These are phyloP conservation scores for Halichoeres trimaculatus DNA, from an alignment of 2,113 vertebrate genomes.

Conservation along the genomic window DNA sequence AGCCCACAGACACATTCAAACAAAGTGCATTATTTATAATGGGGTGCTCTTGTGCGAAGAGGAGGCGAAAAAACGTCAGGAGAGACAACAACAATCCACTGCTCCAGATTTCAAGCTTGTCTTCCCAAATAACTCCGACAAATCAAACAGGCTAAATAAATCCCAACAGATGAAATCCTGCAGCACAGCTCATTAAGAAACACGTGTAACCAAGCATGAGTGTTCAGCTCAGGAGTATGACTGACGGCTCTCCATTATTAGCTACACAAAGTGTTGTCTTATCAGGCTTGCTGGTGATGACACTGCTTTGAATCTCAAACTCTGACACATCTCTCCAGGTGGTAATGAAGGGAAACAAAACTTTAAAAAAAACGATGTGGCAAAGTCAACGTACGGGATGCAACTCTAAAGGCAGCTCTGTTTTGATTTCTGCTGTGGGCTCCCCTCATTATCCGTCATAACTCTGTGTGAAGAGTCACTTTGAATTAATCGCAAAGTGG, in stretches of 20 bases:
- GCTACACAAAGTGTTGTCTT: slow-evolving; percentile 34
- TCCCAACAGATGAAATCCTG: slow-evolving; percentile 29
- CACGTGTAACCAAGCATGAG: slow-evolving; percentile 1
- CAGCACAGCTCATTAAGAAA: slow-evolving; percentile 27
- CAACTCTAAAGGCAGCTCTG: slow-evolving; percentile 20
- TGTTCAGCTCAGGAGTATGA: slow-evolving; percentile 31
- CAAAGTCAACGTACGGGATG: slow-evolving; percentile 26
- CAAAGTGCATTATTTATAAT: slow-evolving; percentile 80
- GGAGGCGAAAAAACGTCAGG: slow-evolving; percentile 31
- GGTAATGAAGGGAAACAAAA: slow-evolving; percentile 29
- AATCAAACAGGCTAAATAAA: slow-evolving; percentile 20
- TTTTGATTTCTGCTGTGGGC: slow-evolving; percentile 40
- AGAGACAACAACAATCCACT: slow-evolving; percentile 37
- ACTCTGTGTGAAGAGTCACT: slow-evolving; percentile 48
- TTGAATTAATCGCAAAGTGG: slow-evolving; percentile 44
- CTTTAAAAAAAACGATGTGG: slow-evolving; percentile 21
- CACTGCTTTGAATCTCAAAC: slow-evolving; percentile 33
- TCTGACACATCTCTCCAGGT: slow-evolving; percentile 36
- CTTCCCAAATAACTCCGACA: slow-evolving; percentile 22
- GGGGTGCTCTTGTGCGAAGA: slow-evolving; percentile 34
- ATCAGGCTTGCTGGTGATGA: slow-evolving; percentile 28
- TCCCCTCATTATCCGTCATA: slow-evolving; percentile 55
- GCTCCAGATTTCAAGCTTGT: slow-evolving; percentile 21
- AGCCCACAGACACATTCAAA: slow-evolving; percentile 57
- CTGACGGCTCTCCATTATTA: slow-evolving; percentile 52